These are phyloP conservation scores for Thomomys bottae DNA, from an alignment of 2,113 vertebrate species.

Conservation along the genomic window DNA sequence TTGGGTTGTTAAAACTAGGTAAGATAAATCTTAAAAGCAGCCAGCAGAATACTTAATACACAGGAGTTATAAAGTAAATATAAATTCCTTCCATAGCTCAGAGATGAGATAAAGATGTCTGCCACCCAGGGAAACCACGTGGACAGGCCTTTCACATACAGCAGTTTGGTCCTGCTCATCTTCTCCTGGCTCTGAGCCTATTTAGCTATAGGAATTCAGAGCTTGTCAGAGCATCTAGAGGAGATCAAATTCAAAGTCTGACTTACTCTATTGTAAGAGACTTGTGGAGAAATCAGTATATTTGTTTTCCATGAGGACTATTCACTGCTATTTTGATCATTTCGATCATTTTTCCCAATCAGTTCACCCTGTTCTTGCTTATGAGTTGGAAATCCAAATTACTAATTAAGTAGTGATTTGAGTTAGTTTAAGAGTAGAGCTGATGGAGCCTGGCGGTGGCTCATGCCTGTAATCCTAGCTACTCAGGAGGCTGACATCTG, in stretches of 20 bases:
- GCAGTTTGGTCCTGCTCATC: background rate
- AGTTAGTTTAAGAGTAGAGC: background rate
- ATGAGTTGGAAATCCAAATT: background rate
- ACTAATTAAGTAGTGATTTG: background rate
- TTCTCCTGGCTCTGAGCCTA: background rate
- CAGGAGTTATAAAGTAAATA: background rate
- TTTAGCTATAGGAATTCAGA: conserved; percentile 12
- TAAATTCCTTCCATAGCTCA: background rate
- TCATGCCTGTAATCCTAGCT: no score
- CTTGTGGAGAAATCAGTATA: background rate
- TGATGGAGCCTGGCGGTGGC: background rate
- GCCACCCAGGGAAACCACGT: background rate
- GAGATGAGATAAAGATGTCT: background rate
- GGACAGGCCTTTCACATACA: background rate
- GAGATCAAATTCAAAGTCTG: conserved; percentile 15
- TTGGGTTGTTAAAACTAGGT: conserved; percentile 1
- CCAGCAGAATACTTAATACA: background rate
- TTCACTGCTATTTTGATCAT: conserved; percentile 26
- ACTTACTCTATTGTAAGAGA: background rate
- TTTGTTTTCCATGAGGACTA: conserved; percentile 7
- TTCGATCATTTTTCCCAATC: background rate
- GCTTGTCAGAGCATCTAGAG: conserved; percentile 9
- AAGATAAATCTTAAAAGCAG: conserved; percentile 15
- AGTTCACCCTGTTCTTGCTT: background rate
- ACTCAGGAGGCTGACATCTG: no score